Conservation (phyloP, 2,113 vertebrate species). For the Petromus typicus region DNA sequence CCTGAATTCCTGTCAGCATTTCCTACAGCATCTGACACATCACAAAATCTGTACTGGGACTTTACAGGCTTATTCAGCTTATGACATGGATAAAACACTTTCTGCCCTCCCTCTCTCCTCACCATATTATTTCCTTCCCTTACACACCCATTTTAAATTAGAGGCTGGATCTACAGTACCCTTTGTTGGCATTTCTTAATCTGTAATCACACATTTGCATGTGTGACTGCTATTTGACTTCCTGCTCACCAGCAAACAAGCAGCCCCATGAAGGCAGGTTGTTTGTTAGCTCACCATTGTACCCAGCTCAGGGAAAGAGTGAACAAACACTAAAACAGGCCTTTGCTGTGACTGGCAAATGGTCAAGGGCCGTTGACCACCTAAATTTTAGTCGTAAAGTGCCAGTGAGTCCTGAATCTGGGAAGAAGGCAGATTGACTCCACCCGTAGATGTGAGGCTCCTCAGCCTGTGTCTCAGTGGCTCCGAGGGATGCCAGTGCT, state of each 20-base stretch:
- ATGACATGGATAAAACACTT: neutral
- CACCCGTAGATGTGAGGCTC: neutral
- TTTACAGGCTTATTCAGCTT: too few species aligned
- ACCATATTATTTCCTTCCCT: neutral
- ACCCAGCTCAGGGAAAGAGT: neutral
- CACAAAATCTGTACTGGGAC: too few species aligned
- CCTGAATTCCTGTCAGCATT: neutral
- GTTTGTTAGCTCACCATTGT: neutral
- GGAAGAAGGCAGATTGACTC: neutral
- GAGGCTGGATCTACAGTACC: neutral
- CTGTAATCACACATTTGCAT: neutral
- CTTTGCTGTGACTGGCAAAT: neutral
- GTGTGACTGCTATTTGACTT: neutral
- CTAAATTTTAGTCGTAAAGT: neutral
- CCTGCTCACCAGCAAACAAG: neutral
- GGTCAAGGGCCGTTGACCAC: neutral
- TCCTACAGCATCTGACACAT: fast-evolving
- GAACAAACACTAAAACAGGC: neutral
- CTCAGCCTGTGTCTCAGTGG: neutral
- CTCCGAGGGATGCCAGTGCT: neutral
- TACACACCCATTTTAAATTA: neutral
- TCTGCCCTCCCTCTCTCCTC: neutral
- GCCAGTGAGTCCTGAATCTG: neutral
- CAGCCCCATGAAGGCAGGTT: neutral
- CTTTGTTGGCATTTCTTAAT: neutral